These are phyloP conservation scores for Haliclona indistincta DNA, from an alignment of 37 sponge, comb jelly and placozoan species.

Conservation along the genomic window DNA sequence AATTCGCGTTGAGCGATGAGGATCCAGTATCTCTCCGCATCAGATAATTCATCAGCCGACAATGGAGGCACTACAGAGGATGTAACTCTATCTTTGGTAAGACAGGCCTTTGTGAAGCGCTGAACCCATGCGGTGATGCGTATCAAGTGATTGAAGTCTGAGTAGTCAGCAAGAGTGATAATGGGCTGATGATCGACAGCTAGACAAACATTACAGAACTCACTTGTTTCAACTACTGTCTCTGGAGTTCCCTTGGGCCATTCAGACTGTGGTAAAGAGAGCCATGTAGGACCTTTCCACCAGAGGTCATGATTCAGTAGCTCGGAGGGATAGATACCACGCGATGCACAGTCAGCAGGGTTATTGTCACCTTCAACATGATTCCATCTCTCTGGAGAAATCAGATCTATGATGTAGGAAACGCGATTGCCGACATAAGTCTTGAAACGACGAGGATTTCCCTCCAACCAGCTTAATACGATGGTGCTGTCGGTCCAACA, in stretches of 20 bases:
- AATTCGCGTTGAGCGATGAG: background rate
- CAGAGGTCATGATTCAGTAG: slow-evolving; percentile 9
- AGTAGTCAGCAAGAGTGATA: slow-evolving; percentile 18
- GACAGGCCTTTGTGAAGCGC: slow-evolving; percentile 37
- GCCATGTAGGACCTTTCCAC: slow-evolving; percentile 31
- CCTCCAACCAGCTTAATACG: slow-evolving; percentile 41
- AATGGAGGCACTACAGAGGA: background rate
- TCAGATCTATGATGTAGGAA: background rate
- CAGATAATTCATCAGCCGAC: background rate
- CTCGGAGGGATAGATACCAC: slow-evolving; percentile 11
- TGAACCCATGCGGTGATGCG: slow-evolving; percentile 47
- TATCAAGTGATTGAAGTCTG: slow-evolving; percentile 13
- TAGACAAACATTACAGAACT: background rate
- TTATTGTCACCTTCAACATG: slow-evolving; percentile 26
- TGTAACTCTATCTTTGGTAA: background rate
- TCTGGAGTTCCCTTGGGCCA: slow-evolving; percentile 6
- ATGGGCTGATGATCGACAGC: background rate
- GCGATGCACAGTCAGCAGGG: slow-evolving; percentile 26
- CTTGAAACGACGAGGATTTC: slow-evolving; percentile 20
- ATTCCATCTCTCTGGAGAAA: slow-evolving; percentile 2
- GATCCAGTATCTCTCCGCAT: slow-evolving; percentile 20
- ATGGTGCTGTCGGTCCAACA: slow-evolving; percentile 10
- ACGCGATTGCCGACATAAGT: slow-evolving; percentile 31
- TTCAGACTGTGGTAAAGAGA: background rate
- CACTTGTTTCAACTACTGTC: background rate